Percentiles rank a stretch among this genome's conserved stretches.
phyloP scores from a whole-genome alignment of 2,888 invertebrate species.

The Oscheius myriophilus region DNA sequence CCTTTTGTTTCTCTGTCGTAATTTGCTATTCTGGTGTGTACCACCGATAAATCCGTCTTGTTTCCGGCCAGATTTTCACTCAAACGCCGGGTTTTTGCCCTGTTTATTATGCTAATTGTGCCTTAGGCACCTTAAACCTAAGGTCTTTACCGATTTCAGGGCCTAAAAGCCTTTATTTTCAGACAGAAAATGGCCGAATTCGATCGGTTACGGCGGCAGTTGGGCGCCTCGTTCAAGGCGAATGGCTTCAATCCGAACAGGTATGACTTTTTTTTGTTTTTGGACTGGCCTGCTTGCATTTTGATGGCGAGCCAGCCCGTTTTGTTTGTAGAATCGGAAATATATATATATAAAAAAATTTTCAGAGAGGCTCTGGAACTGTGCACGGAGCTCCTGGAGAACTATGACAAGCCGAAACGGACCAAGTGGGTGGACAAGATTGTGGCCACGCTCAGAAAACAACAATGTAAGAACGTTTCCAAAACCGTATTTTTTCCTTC shows the following conservation, averaged over 20 bases:
- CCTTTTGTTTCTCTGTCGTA: not conserved
- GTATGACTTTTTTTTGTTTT: not conserved
- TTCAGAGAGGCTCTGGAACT: conserved; percentile 49
- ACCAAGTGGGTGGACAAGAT: conserved; percentile 50
- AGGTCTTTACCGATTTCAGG: no score
- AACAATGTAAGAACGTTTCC: conserved; percentile 42
- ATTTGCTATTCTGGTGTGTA: not conserved
- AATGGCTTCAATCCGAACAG: conserved; percentile 14
- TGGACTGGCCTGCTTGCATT: no score
- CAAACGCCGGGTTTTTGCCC: not conserved
- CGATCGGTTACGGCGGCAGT: conserved; percentile 9
- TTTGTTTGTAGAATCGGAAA: no score
- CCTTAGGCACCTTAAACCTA: no score
- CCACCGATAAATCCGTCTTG: not conserved
- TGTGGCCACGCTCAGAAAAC: conserved; percentile 51
- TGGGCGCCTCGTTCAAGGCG: conserved; percentile 8
- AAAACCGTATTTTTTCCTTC: no score
- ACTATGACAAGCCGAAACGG: conserved; percentile 44
- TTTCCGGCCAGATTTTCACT: not conserved
- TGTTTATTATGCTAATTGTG: no score
- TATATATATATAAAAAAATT: no score
- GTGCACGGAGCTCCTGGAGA: conserved; percentile 38
- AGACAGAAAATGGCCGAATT: conserved; percentile 1
- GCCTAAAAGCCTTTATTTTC: not conserved
- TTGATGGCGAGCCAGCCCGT: no score